Base-by-base conservation (phyloP, 2,113 vertebrate species). In the Pheucticus melanocephalus region DNA sequence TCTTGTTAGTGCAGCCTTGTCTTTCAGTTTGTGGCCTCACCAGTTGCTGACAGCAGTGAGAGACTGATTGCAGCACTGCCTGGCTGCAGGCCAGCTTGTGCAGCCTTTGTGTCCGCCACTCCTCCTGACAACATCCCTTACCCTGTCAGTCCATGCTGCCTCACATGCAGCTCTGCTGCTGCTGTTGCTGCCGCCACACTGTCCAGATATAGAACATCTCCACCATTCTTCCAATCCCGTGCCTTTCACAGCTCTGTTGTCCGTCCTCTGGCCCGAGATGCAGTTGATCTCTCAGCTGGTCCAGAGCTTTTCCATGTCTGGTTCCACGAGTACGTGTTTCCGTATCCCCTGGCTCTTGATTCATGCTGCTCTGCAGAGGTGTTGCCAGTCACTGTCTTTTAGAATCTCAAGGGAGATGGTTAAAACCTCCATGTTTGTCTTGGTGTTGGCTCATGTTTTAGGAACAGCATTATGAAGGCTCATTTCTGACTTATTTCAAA, bases 171-270 rank as follows among this genome's bases (percentile, higher is more conserved):
- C 42, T 86, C 61, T 59, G 50, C 79, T 69, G 44, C 61, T 48
- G 44, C 78, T 30, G 15, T 14, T 51, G 51, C 24, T 2, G 2
- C 28, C 3, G 2, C 18, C 0, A 0, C 2, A 5, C 51, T 64
- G 10, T 48, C 20, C 45, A 35, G 33, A 56, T n/a, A 13, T 23
- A 44, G 82, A 93, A 61, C 27, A 66, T 17, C 31, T 82, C 40
- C 22, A 44, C n/a, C 18, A 5, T 71, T 80, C 25, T 80, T 82
- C 31, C 68, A 86, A 4, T 19, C 27, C 39, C 0, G 0, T 45
- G 35, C 27, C 15, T 82, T 35, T 60, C 53, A 40, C 24, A 68
- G 45, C n/a, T 94, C 48, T 69, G 27, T 69, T 13, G 25, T 45
- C 56, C 33, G n/a, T 24, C 19, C 24, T 84, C 23, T 33, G 45